Base-by-base conservation (phyloP, 2,888 invertebrate genomes). In the Trissolcus japonicus region DNA sequence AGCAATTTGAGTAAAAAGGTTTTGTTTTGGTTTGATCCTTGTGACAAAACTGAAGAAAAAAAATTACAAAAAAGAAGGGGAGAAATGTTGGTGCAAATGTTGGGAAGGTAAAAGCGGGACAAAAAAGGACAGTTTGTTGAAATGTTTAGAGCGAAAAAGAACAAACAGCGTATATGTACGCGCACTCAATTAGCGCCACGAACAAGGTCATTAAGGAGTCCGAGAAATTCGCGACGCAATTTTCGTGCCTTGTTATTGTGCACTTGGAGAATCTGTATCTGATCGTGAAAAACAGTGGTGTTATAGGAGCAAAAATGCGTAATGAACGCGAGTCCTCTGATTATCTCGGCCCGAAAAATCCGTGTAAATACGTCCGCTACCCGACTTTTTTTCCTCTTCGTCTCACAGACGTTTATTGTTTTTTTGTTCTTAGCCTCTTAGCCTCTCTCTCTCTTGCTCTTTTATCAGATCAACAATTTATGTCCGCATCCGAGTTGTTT, bases 131-230 rank as follows among this genome's bases (percentile, higher is more conserved):
- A 29, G n/a, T 63, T 46, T 25, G 9, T 35, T 50, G 65, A 54
- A 66, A 61, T 50, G 55, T 56, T 66, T 65, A 65, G 60, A 17
- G 6, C 17, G 51, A 65, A 65, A 60, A 65, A 29, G 16, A 19
- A 1, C 6, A 21, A 16, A 40, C 56, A 56, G 83, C 82, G 75
- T 81, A 82, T 82, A 82, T 82, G 81, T 35, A 35, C 83, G 81
- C 79, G 56, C 74, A 80, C 78, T 82, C 82, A 83, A 85, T 85
- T 86, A 83, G 82, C 80, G 78, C 80, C 68, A 48, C 56, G 66
- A 72, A 80, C 80, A 78, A 81, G 78, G 71, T 80, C 78, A 72
- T 81, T 79, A 77, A 76, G 72, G 78, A 75, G 46, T 2, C 62
- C 48, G 57, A 62, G 25, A 63, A 78, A 71, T 56, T 59, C 63